phyloP scores from a whole-genome alignment of 1,140 invertebrate genomes.

The Drosophila erecta region DNA sequence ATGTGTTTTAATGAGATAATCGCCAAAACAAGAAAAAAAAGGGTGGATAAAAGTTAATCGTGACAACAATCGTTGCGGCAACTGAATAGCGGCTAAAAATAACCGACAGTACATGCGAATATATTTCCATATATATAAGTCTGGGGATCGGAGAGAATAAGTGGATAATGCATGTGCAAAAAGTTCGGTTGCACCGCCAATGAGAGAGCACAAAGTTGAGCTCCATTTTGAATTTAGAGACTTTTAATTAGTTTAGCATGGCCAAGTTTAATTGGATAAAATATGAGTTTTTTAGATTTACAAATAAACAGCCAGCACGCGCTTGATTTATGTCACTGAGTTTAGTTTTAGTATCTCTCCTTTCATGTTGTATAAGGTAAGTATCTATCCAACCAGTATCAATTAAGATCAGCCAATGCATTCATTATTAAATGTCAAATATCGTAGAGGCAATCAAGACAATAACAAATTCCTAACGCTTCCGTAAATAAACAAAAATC shows the following conservation, averaged over 20 bases:
- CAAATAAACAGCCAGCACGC: not conserved
- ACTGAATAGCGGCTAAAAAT: conserved; percentile 36
- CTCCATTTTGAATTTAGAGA: conserved; percentile 24
- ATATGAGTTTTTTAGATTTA: conserved; percentile 11
- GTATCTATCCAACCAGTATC: conserved; percentile 12
- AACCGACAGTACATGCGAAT: conserved; percentile 24
- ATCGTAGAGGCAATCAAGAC: conserved; percentile 23
- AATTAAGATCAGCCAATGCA: conserved; percentile 44
- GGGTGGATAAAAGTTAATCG: conserved; percentile 40
- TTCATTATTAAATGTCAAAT: conserved; percentile 64
- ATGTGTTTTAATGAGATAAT: conserved; percentile 76
- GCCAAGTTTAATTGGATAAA: conserved; percentile 31
- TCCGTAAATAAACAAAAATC: conserved; percentile 63
- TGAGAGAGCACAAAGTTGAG: not conserved
- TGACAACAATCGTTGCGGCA: conserved; percentile 7
- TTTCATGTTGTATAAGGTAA: not conserved
- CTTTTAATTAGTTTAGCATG: conserved; percentile 46
- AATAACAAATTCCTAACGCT: conserved; percentile 35
- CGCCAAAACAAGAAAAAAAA: conserved; percentile 31
- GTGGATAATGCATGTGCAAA: conserved; percentile 40
- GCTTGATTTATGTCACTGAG: conserved; percentile 9
- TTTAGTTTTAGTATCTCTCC: not conserved
- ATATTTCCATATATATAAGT: conserved; percentile 4
- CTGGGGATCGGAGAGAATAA: conserved; percentile 10
- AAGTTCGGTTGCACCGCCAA: conserved; percentile 32